A percentile compares a stretch with the other conserved stretches of the same genome.
phyloP scores from a whole-genome alignment of 2,113 vertebrate species.

The Ophiodon elongatus region DNA sequence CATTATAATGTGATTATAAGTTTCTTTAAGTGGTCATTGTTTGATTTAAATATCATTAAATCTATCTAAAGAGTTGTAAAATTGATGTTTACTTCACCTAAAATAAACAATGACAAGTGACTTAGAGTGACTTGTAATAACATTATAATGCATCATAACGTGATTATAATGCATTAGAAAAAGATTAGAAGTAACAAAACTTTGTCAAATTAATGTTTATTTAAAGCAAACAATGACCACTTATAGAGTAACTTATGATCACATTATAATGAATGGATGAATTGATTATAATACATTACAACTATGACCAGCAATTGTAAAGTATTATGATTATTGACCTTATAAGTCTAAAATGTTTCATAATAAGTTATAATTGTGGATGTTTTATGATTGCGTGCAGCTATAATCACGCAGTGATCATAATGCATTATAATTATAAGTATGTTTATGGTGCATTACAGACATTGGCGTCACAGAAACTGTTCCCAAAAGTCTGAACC shows the following conservation, averaged over 20 bases:
- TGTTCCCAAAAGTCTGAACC: slow-evolving; percentile 26
- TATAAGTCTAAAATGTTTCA: background rate
- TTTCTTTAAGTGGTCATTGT: background rate
- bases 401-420: background rate
- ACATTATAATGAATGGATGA: background rate
- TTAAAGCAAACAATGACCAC: background rate
- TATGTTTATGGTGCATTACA: background rate
- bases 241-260: background rate
- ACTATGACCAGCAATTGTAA: background rate
- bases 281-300: background rate
- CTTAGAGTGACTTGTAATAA: background rate
- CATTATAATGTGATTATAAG: background rate
- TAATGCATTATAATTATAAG: background rate
- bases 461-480: background rate
- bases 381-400: background rate
- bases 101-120: background rate
- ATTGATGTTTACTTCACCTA: background rate
- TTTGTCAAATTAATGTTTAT: too few species aligned
- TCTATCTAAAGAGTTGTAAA: background rate
- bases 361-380: background rate
- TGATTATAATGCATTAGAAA: background rate
- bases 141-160: background rate
- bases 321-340: background rate
- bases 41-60: background rate
- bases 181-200: too few species aligned